phyloP scores from a whole-genome alignment of 2,797 vertebrate genomes.

The Manis pentadactyla region DNA sequence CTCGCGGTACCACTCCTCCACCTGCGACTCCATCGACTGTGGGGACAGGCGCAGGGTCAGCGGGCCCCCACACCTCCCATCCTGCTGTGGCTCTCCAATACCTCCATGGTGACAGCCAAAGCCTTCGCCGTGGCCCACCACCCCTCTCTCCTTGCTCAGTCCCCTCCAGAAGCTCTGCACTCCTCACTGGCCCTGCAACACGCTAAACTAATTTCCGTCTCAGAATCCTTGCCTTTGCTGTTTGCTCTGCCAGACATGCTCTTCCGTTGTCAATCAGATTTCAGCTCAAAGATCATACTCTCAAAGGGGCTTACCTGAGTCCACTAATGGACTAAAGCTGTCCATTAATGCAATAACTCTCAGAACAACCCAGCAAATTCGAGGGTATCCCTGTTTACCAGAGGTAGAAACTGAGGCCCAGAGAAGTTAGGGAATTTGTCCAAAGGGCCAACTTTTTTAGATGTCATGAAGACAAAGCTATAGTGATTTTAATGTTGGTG shows the following conservation, averaged over 20 bases:
- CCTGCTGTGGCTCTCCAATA: neutral
- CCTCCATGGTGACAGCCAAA: neutral
- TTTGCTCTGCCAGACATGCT: neutral
- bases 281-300: neutral
- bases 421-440: slow-evolving; percentile 7
- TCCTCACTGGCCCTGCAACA: neutral
- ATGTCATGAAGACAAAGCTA: neutral
- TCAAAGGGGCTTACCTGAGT: neutral
- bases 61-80: neutral
- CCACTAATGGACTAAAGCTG: neutral
- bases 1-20: slow-evolving; percentile 95
- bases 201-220: neutral
- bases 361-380: neutral
- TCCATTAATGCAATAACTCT: neutral
- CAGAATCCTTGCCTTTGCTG: neutral
- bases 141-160: neutral
- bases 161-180: neutral
- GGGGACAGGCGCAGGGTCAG: neutral
- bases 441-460: neutral
- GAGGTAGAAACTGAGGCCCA: slow-evolving; percentile 38
- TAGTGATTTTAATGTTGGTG: neutral
- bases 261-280: slow-evolving; percentile 7
- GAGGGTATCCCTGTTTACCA: slow-evolving; percentile 4
- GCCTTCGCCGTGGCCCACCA: fast-evolving
- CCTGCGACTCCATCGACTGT: slow-evolving; percentile 95